Conservation (phyloP, 2,797 vertebrate species). For the Falco biarmicus region DNA sequence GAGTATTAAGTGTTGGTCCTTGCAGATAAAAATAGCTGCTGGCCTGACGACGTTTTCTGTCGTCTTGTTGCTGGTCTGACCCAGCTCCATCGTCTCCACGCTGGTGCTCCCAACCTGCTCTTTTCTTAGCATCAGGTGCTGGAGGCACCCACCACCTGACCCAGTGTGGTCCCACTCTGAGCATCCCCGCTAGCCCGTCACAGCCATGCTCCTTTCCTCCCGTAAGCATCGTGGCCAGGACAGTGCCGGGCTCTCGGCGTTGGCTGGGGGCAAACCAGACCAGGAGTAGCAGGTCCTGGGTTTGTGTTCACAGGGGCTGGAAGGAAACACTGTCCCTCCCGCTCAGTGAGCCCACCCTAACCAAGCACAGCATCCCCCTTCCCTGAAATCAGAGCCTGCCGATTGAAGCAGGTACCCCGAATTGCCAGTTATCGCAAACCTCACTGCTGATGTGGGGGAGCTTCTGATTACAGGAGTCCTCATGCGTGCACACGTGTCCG, state of each 20-base stretch:
- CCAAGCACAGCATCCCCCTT: not conserved
- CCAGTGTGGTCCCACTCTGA: fast-evolving
- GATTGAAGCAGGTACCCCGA: not conserved
- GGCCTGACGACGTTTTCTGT: not conserved
- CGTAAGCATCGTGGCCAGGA: fast-evolving
- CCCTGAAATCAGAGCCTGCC: not conserved
- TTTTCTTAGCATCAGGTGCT: not conserved
- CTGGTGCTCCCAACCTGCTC: not conserved
- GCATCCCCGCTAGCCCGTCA: not conserved
- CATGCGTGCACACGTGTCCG: not conserved
- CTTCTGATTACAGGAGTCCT: not conserved
- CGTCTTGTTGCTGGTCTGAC: not conserved
- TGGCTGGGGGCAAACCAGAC: not conserved
- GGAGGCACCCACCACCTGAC: not conserved
- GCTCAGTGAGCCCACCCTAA: not conserved
- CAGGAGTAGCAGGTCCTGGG: not conserved
- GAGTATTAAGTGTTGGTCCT: constrained; percentile 69
- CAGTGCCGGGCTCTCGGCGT: fast-evolving
- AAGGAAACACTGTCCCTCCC: not conserved
- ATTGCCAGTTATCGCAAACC: not conserved
- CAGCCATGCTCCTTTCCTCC: not conserved
- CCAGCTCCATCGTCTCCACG: not conserved
- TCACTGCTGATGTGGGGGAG: not conserved
- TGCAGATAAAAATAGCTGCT: constrained; percentile 48
- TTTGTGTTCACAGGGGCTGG: not conserved